Base-by-base conservation (phyloP, 1,140 invertebrate species). In the Macrosteles quadrilineatus region DNA sequence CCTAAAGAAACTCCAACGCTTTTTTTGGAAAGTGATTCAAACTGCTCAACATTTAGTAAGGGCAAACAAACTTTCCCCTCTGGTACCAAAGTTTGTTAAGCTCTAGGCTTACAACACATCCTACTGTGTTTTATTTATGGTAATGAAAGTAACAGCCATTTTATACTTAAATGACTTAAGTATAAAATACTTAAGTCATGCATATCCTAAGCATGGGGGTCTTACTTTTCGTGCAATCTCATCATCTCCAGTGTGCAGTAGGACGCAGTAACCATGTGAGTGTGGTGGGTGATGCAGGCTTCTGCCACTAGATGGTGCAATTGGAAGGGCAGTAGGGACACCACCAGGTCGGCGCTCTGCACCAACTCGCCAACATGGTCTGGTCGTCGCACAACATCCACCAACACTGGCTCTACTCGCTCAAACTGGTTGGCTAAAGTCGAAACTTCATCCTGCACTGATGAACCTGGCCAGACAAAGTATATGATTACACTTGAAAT, bases 191-290 rank as follows among this genome's bases (percentile, higher is more conserved):
- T n/a, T n/a, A n/a, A n/a, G n/a, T n/a, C n/a, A n/a, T n/a, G n/a
- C n/a, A n/a, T n/a, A n/a, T n/a, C n/a, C n/a, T n/a, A n/a, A n/a
- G n/a, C n/a, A n/a, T n/a, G n/a, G n/a, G n/a, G n/a, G n/a, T n/a
- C 87, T 87, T 78, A 94, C 91, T 85, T 86, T 14, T 93, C 79
- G 74, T 98, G 89, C 1, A 98, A 79, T 0, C 87, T 86, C 71
- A 85, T 87, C 76, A 99, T 91, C 74, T 93, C 87, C 0, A 93
- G 90, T 3, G 91, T 91, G 25, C 95, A 87, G 76, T 99, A 99
- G 68, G 95, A 98, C 0, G 97, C 96, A 0, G 98, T 99, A 1
- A 99, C 95, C 88, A 99, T 90, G 78, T 99, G 94, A 0, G 88
- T 91, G 50, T 89, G 87, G 66, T 91, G 84, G 1, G 87, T 84